Conservation (phyloP, 1,140 invertebrate species). For the Tetraneura akinire region DNA sequence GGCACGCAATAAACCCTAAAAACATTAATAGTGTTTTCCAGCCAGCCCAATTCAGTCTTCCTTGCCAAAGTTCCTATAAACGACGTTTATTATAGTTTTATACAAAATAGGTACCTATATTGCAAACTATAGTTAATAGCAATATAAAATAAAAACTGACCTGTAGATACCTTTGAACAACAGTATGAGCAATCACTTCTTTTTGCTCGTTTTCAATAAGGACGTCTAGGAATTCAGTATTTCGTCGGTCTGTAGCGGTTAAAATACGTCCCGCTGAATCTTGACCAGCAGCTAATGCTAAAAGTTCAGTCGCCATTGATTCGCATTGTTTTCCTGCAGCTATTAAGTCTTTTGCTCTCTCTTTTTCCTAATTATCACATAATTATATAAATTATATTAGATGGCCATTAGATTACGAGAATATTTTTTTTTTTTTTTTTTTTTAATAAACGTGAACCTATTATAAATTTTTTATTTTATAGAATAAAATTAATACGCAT, state of each 20-base stretch:
- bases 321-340: constrained; percentile 95
- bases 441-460: too few relatives aligned
- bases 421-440: too few relatives aligned
- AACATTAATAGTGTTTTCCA: constrained; percentile 94
- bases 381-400: not conserved
- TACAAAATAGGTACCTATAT: too few relatives aligned
- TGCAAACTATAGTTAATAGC: not conserved
- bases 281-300: constrained; percentile 89
- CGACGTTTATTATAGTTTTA: too few relatives aligned
- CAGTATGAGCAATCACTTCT: constrained; percentile 89
- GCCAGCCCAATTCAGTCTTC: constrained; percentile 90
- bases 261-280: constrained; percentile 90
- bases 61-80: constrained; percentile 90
- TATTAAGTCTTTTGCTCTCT: constrained; percentile 92
- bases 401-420: too few relatives aligned
- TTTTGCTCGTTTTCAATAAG: constrained; percentile 99
- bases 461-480: too few relatives aligned
- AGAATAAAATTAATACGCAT: too few relatives aligned
- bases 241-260: constrained; percentile 86
- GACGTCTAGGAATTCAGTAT: constrained; percentile 94
- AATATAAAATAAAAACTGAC: constrained; percentile 61
- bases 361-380: constrained; percentile 76
- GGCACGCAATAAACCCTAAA: constrained; percentile 86
- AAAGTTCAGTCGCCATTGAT: constrained; percentile 92
- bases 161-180: constrained; percentile 85